These are phyloP conservation scores for Metridium senile DNA, from an alignment of 92 coral and sea anemone genomes.

Conservation along the genomic window DNA sequence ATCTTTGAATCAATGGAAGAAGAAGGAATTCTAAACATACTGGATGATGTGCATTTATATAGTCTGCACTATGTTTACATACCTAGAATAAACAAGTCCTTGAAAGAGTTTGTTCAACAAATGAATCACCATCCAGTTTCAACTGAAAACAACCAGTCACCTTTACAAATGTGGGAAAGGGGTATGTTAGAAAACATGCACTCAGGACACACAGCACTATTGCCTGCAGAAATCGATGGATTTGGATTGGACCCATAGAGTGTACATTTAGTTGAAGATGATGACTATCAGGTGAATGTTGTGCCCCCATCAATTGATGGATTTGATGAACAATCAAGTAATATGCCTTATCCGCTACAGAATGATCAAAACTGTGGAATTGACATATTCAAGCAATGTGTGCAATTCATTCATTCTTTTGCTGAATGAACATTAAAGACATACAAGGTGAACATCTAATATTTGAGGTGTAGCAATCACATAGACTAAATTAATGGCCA, in stretches of 20 bases:
- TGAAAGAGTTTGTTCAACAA: slow-evolving; percentile 56
- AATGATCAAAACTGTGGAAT: slow-evolving; percentile 68
- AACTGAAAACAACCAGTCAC: slow-evolving; percentile 75
- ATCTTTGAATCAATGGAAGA: slow-evolving; percentile 52
- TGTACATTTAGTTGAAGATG: slow-evolving; percentile 52
- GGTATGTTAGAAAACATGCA: slow-evolving; percentile 75
- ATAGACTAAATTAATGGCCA: too few species aligned
- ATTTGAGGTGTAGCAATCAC: too few species aligned
- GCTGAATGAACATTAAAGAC: too few species aligned
- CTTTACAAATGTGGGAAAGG: slow-evolving; percentile 73
- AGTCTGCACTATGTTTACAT: slow-evolving; percentile 59
- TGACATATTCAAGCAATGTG: slow-evolving; percentile 36
- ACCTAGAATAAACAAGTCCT: slow-evolving; percentile 65
- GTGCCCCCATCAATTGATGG: slow-evolving; percentile 47
- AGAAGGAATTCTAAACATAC: slow-evolving; percentile 57
- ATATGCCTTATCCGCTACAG: slow-evolving; percentile 56
- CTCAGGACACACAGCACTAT: slow-evolving; percentile 74
- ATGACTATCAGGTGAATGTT: slow-evolving; percentile 67
- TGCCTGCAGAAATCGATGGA: slow-evolving; percentile 50
- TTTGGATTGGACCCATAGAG: slow-evolving; percentile 71
- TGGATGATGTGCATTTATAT: slow-evolving; percentile 59
- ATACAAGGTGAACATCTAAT: too few species aligned
- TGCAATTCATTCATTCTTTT: neutral
- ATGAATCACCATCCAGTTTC: slow-evolving; percentile 88
- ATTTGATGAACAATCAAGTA: slow-evolving; percentile 43